Percentiles rank a stretch among this genome's conserved stretches.
phyloP scores from a whole-genome alignment of 2,113 vertebrate genomes.

The Cettia cetti region DNA sequence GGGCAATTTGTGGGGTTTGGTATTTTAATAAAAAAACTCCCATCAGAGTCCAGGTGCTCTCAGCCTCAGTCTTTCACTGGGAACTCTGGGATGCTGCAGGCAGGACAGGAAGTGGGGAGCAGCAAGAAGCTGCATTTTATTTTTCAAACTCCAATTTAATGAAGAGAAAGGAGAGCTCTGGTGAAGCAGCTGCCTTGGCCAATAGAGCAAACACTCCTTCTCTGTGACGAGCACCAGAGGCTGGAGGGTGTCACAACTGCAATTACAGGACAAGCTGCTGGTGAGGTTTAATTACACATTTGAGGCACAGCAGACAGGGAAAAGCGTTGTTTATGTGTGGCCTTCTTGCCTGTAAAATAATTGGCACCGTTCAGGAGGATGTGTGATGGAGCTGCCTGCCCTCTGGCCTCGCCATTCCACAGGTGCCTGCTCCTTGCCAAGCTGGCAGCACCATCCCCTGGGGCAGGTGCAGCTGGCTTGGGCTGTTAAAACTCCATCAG shows the following conservation, averaged over 20 bases:
- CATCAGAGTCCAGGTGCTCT: background rate
- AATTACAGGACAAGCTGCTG: conserved; percentile 4
- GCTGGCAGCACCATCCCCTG: background rate
- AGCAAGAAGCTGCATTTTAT: background rate
- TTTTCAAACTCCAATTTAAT: background rate
- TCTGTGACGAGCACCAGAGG: background rate
- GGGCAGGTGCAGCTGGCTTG: background rate
- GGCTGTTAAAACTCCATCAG: background rate
- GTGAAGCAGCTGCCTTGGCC: background rate
- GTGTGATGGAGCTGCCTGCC: background rate
- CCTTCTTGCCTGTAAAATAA: background rate
- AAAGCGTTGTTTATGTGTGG: background rate
- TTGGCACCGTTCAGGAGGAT: background rate
- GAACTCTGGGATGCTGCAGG: background rate
- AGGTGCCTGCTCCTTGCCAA: background rate
- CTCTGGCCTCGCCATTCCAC: background rate
- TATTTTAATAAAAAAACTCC: background rate
- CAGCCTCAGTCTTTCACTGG: background rate
- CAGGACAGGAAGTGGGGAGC: background rate
- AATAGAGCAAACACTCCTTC: background rate
- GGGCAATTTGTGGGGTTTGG: background rate
- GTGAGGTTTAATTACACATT: conserved; percentile 6
- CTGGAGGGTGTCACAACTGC: background rate
- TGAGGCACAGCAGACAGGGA: background rate
- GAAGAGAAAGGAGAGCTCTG: background rate